phyloP scores from a whole-genome alignment of 2,888 invertebrate species.

The Latrodectus hesperus region DNA sequence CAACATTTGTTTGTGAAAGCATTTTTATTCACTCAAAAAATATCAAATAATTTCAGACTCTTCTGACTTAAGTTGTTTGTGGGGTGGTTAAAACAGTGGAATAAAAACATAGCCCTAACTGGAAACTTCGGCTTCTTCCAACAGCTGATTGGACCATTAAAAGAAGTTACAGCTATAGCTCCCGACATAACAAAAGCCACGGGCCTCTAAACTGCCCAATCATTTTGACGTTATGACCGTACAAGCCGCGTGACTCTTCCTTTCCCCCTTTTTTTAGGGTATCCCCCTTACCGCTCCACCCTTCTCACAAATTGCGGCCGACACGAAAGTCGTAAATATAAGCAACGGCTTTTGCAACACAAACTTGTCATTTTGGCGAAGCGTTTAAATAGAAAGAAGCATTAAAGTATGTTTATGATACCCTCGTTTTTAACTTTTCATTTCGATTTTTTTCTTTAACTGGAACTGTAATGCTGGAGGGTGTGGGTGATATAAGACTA shows the following conservation, averaged over 20 bases:
- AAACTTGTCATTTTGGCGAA: too few species aligned
- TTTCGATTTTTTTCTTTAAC: too few species aligned
- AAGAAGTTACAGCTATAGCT: not conserved
- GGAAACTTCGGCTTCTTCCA: not conserved
- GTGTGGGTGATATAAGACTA: too few species aligned
- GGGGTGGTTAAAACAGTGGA: not conserved
- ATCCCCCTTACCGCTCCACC: too few species aligned
- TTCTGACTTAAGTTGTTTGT: too few species aligned
- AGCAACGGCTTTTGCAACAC: conserved; percentile 33
- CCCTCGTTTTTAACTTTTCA: too few species aligned
- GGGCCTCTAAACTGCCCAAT: conserved; percentile 38
- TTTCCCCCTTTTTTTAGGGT: too few species aligned
- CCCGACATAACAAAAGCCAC: not conserved
- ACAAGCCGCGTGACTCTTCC: conserved; percentile 6
- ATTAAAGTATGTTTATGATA: too few species aligned
- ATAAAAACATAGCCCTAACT: not conserved
- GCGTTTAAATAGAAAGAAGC: too few species aligned
- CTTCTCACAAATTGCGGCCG: not conserved
- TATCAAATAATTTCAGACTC: not conserved
- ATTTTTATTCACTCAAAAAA: not conserved
- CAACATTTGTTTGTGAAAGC: too few species aligned
- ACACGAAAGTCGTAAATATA: conserved; percentile 31
- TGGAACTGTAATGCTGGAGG: too few species aligned
- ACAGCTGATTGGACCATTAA: conserved; percentile 2
- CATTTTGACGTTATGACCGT: conserved; percentile 39